Evolutionary conservation across 2,113 vertebrate genomes (phyloP), one percentile per base, ranked within the genome.

Genomic region (Gracilinanus agilis): DNA sequence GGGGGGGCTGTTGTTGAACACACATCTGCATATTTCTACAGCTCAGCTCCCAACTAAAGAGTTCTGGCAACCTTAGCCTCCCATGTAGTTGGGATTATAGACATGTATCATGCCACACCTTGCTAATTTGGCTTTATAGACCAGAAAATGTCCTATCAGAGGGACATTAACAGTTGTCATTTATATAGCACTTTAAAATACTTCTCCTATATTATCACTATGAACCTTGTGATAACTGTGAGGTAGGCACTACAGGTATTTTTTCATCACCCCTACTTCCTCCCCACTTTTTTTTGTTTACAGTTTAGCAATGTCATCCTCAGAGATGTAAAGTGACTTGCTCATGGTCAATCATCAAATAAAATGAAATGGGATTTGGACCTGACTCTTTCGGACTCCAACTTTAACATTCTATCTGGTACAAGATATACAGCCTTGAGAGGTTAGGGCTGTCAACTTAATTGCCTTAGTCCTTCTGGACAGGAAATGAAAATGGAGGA

Each of bases 141-240:
- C 1, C 16, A 90, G 88, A 54, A 9, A 0, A 2, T 27, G 54
- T 88, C 44, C 0, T 27, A 49, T 16, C 1, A 9, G 44, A 49
- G n/a, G 44, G 40, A 53, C 19, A 21, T 27, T 54, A 10, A 7
- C 0, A 0, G 13, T 24, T 1, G 54, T 0, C 8, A 11, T 44
- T 44, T 90, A 54, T 90, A n/a, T 67, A 13, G 0, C 44, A 29
- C 24, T 11, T 9, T 49, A 3, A 11, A 75, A 44, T 16, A 13
- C 55, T n/a, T 2, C 24, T 0, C 0, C 19, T 24, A 49, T 19
- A 3, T 54, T 34, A 53, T 0, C 9, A 6, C 34, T 90, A 67
- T 83, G 19, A 75, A 1, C 67, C 67, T 21, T 40, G 34, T 83
- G 67, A 83, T 40, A 83, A 40, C 67, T 40, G 61, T 67, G 29